These are phyloP conservation scores for Piaya cayana DNA, from an alignment of 2,113 vertebrate species.

Conservation along the genomic window DNA sequence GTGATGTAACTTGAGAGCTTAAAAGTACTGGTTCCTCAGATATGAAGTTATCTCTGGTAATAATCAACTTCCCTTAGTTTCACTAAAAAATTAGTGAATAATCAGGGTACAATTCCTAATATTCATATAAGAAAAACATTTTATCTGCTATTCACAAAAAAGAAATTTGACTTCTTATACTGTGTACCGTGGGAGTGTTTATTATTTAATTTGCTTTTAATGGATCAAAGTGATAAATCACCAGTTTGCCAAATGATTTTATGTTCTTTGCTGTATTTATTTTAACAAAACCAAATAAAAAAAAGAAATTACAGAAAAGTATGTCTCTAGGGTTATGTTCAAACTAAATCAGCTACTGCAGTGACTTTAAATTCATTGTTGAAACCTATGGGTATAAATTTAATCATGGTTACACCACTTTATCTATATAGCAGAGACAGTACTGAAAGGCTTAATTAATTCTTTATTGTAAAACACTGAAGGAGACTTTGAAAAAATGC, in stretches of 20 bases:
- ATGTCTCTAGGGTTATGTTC: background rate
- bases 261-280: background rate
- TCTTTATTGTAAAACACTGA: background rate
- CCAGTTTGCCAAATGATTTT: background rate
- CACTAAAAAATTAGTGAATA: background rate
- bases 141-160: background rate
- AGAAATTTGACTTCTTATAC: background rate
- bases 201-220: background rate
- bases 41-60: background rate
- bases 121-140: background rate
- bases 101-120: background rate
- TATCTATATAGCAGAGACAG: background rate
- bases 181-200: background rate
- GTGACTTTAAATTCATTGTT: background rate
- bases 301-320: background rate
- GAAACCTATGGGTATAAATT: constrained; percentile 3
- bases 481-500: background rate
- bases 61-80: background rate
- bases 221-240: background rate
- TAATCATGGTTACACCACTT: background rate
- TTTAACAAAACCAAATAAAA: background rate
- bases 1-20: background rate
- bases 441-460: constrained; percentile 26
- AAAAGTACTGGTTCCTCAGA: background rate
- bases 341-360: background rate